phyloP scores from a whole-genome alignment of 2,888 invertebrate genomes.

The Noctua comes region DNA sequence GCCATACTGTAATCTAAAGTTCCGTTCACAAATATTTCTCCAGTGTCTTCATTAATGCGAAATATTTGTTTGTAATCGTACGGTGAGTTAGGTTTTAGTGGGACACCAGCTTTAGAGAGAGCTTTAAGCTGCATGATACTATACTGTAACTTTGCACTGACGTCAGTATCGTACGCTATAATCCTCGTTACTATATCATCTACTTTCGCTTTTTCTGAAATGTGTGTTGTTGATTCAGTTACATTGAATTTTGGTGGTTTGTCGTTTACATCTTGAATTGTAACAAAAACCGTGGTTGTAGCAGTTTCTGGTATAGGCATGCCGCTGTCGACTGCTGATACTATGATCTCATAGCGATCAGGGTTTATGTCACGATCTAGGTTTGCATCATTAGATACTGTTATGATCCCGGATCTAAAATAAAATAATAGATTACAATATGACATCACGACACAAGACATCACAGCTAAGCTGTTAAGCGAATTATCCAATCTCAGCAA shows the following conservation, averaged over 20 bases:
- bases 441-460: neutral
- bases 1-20: constrained; percentile 93
- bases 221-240: constrained; percentile 92
- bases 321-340: constrained; percentile 94
- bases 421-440: neutral
- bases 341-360: constrained; percentile 92
- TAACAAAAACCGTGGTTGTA: constrained; percentile 93
- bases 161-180: constrained; percentile 93
- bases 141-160: constrained; percentile 92
- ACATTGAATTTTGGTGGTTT: constrained; percentile 94
- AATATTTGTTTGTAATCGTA: constrained; percentile 93
- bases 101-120: constrained; percentile 93
- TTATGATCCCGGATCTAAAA: constrained; percentile 92
- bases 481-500: neutral
- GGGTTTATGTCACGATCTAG: constrained; percentile 93
- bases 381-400: constrained; percentile 93
- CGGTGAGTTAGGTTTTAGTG: constrained; percentile 90
- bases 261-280: constrained; percentile 94
- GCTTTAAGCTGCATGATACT: constrained; percentile 93
- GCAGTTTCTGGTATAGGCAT: constrained; percentile 94
- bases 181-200: constrained; percentile 92
- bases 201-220: constrained; percentile 92
- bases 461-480: neutral
- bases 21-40: constrained; percentile 92
- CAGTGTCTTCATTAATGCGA: constrained; percentile 92